Base-by-base conservation (phyloP, 2,113 vertebrate species). In the Forbesichthys agassizii region DNA sequence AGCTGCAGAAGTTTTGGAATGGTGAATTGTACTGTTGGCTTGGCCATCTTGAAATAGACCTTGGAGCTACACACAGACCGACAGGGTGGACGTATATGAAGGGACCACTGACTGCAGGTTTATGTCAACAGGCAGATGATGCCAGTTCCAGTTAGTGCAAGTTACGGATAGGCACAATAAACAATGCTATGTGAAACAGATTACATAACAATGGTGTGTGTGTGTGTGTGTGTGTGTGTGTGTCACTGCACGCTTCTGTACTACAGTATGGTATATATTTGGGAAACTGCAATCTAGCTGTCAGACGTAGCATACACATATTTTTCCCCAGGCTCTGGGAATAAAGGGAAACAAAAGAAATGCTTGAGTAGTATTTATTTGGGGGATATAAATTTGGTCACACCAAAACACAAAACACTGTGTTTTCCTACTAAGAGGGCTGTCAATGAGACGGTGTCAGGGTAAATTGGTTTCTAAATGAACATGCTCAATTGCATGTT, bases 61-160 rank as follows among this genome's bases (percentile, higher is more conserved):
- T 27, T 27, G 27, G 27, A 27, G 27, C 27, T 27, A 27, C 27
- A 27, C 27, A 27, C 27, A 27, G 27, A 27, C 27, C 27, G 27
- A 27, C 27, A 27, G 27, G 27, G 27, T 27, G 27, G 27, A 27
- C 27, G 27, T 27, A 27, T 27, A 27, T 27, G 84, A 84, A 66
- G 76, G 81, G 81, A 85, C 66, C 82, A 84, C 78, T 84, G 69
- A 78, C 74, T 79, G 75, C 71, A 77, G 83, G 79, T 88, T 85
- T 85, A 90, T 89, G 73, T 88, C 83, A 74, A 75, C 78, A 75
- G 83, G 80, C 91, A 91, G 86, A 85, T 90, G 88, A 81, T 82
- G 68, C 76, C 63, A 48, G 87, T 89, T 82, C 87, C 85, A 90
- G 78, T 68, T 53, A 73, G 82, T 84, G 77, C 86, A 78, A 86